Base-by-base conservation (phyloP, 2,113 vertebrate genomes). In the Coracopsis vasa region DNA sequence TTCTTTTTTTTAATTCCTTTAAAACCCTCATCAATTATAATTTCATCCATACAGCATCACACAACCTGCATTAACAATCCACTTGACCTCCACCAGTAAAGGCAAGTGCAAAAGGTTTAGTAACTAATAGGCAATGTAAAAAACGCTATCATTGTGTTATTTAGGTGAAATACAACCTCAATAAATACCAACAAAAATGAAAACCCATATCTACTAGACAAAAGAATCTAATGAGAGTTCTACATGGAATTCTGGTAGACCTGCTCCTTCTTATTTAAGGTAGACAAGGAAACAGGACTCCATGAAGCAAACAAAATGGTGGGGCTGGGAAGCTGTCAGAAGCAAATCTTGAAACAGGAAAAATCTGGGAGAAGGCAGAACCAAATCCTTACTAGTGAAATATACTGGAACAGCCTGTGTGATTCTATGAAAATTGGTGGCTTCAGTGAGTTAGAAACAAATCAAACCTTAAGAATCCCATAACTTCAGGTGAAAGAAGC, bases 381-480 rank as follows among this genome's bases (percentile, higher is more conserved):
- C 58, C 41, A 60, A 64, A 88, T 70, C 20, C 80, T 44, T 83
- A 21, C 54, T 45, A n/a, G 58, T 44, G 27, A 83, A 48, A 21
- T 8, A 25, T 4, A 39, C 24, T 48, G 54, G 19, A 79, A 65
- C 5, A 80, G 23, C 53, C 58, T 80, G 29, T 73, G 33, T n/a
- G 60, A 67, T 79, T 70, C 65, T 37, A 31, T n/a, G 65, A 86
- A 90, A 83, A 90, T 13, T n/a, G 37, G 90, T 61, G 64, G 77
- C 50, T 35, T 73, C 73, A 50, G 51, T 85, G 89, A 95, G 71
- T 73, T 78, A 48, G 58, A 90, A 93, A 92, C 35, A 78, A 93
- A 96, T 60, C 45, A 92, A 84, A 86, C 60, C 41, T 62, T 60
- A 89, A 94, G 60, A 82, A 96, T 51, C 60, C 66, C 81, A 23